Evolutionary conservation across 2,888 invertebrate genomes (phyloP).

Genomic region (Enchytraeus crypticus): DNA sequence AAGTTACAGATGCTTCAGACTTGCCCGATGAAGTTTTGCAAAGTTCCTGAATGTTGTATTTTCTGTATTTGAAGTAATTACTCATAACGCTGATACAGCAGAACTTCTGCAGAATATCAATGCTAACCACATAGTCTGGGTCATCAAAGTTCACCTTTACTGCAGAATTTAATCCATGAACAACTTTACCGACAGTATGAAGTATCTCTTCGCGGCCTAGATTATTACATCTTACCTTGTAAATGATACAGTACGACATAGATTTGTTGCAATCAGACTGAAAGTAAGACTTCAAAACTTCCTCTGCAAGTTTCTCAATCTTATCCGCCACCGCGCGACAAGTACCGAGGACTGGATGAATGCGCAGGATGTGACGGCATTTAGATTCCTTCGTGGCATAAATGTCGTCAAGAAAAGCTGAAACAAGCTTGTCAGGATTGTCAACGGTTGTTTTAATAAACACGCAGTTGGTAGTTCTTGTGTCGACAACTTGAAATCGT

Average conservation of each 20-base stretch:
- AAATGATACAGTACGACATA: constrained; percentile 32
- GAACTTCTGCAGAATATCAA: constrained; percentile 72
- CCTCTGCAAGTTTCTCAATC: constrained; percentile 60
- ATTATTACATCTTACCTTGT: constrained; percentile 40
- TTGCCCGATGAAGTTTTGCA: too few relatives aligned
- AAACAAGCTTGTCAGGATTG: constrained; percentile 65
- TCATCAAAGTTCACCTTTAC: constrained; percentile 59
- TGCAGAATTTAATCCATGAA: constrained; percentile 50
- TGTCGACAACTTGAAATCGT: constrained; percentile 61
- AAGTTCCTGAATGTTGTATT: constrained; percentile 60
- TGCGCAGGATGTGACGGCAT: constrained; percentile 66
- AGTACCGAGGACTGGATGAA: constrained; percentile 71
- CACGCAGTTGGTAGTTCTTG: constrained; percentile 72
- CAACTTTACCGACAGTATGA: constrained; percentile 62
- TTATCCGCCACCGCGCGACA: constrained; percentile 69
- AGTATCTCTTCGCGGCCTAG: constrained; percentile 58
- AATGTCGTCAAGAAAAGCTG: constrained; percentile 66
- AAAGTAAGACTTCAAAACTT: constrained; percentile 63
- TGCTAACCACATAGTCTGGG: constrained; percentile 67
- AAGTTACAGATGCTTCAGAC: too few relatives aligned
- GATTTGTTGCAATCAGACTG: constrained; percentile 25
- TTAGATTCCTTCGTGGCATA: constrained; percentile 61
- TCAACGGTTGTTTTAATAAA: constrained; percentile 71
- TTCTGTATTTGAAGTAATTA: constrained; percentile 68
- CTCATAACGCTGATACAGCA: constrained; percentile 72